Conservation (phyloP, 2,797 vertebrate genomes). For the Danio kyathit region DNA sequence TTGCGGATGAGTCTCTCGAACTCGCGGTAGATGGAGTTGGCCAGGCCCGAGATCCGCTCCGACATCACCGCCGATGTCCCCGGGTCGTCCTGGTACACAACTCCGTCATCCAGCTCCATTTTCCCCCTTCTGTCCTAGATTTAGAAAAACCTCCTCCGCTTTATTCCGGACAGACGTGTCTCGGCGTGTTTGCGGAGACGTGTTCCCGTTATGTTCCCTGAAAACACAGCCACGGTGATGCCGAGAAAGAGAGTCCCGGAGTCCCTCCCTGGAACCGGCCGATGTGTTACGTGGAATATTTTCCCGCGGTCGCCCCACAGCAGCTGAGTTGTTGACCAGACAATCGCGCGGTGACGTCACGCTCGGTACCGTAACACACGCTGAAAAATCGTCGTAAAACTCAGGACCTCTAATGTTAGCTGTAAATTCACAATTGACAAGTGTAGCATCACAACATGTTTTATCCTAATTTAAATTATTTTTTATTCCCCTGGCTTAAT, state of each 20-base stretch:
- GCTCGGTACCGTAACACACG: background rate
- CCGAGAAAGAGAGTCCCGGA: conserved; percentile 44
- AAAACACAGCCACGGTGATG: conserved; percentile 51
- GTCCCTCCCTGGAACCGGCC: conserved; percentile 61
- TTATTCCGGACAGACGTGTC: conserved; percentile 64
- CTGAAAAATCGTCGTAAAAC: too few species aligned
- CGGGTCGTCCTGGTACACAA: conserved; percentile 95
- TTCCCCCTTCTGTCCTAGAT: conserved; percentile 64
- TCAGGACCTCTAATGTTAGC: too few species aligned
- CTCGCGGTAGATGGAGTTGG: conserved; percentile 94
- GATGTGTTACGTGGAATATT: conserved; percentile 72
- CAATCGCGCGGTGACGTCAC: conserved; percentile 65
- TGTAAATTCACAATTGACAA: too few species aligned
- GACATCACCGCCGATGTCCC: conserved; percentile 90
- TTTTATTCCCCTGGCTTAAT: too few species aligned
- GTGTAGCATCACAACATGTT: too few species aligned
- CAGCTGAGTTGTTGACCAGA: conserved; percentile 63
- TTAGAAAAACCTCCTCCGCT: conserved; percentile 27
- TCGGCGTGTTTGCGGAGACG: conserved; percentile 12
- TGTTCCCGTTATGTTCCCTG: conserved; percentile 50
- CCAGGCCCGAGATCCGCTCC: conserved; percentile 94
- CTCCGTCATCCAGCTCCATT: conserved; percentile 97
- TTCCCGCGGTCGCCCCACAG: conserved; percentile 51
- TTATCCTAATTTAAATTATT: too few species aligned
- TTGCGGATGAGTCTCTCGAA: conserved; percentile 92